Evolutionary conservation across 2,113 vertebrate genomes (phyloP), one percentile per base, ranked within the genome.

Genomic region (Plectropomus leopardus): DNA sequence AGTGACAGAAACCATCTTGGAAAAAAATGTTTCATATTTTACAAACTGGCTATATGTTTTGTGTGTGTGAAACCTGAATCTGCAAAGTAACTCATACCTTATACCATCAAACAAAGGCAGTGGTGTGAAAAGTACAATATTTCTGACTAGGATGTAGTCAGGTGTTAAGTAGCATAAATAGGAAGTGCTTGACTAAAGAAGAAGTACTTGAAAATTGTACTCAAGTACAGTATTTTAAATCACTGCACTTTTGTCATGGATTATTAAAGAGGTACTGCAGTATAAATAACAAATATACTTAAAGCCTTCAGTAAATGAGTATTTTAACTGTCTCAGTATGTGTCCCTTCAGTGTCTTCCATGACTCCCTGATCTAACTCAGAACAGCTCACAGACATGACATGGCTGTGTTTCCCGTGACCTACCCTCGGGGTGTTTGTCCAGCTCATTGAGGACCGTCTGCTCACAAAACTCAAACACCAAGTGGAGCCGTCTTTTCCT

Each of bases 381-480:
- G 32, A 65, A 28, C n/a, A 30, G n/a, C 28, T 15, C 7, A 16
- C 7, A 28, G 21, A 26, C 7, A 21, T 19, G 42, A 40, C 44
- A 32, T 16, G 7, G 1, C 26, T 16, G 40, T 24, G 61, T 23
- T n/a, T 30, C 5, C 15, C 7, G 19, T 6, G 30, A 92, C 95
- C 83, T 84, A 97, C 97, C 96, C 96, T 64, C 94, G 88, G 5
- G 95, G 76, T 96, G 95, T 86, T 92, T 96, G 91, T 97, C 96
- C 91, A 97, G 93, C 74, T 97, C 96, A 3, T 96, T 95, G 67
- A 97, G 94, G 76, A 97, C 96, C 0, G 96, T 97, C 85, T 97
- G 97, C 47, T 97, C 97, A 69, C 96, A 97, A 90, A 97, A 97
- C 90, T 97, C 96, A 76, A 97, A 96, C 50, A 97, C 96, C 60